These are phyloP conservation scores for Polyodon spathula DNA, from an alignment of 2,113 vertebrate species.

Conservation along the genomic window DNA sequence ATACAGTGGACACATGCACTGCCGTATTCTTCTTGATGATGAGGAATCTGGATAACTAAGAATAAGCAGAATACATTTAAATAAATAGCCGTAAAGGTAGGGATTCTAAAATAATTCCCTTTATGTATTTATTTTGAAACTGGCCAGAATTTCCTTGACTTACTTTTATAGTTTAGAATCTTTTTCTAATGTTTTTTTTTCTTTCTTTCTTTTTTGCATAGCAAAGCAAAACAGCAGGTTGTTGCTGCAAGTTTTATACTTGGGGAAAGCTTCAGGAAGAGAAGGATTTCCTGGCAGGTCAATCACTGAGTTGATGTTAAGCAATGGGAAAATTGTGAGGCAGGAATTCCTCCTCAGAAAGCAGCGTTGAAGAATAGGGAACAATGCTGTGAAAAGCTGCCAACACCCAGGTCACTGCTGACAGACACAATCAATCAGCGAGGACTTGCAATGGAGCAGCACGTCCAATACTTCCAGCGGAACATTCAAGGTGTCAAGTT, in stretches of 20 bases:
- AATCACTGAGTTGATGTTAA: slow-evolving; percentile 1
- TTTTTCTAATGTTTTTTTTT: neutral
- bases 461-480: slow-evolving; percentile 3
- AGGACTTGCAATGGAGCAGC: slow-evolving; percentile 1
- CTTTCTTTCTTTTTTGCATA: slow-evolving; percentile 19
- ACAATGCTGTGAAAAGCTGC: slow-evolving; percentile 50
- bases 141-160: neutral
- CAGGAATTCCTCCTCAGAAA: slow-evolving; percentile 52
- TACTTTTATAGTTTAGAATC: neutral
- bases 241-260: neutral
- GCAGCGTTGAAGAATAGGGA: slow-evolving; percentile 32
- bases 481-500: slow-evolving; percentile 2
- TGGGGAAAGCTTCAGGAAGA: slow-evolving; percentile 29
- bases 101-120: too few relatives aligned
- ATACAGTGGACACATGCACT: too few relatives aligned
- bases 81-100: too few relatives aligned
- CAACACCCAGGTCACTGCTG: slow-evolving; percentile 15
- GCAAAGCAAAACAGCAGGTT: slow-evolving; percentile 33
- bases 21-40: too few relatives aligned
- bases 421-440: slow-evolving; percentile 7
- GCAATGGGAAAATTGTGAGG: slow-evolving; percentile 37
- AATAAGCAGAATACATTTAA: too few relatives aligned
- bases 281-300: slow-evolving; percentile 35
- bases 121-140: too few relatives aligned
- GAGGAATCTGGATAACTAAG: too few relatives aligned